These are phyloP conservation scores for Keiferia lycopersicella DNA, from an alignment of 2,888 invertebrate genomes.

Conservation along the genomic window DNA sequence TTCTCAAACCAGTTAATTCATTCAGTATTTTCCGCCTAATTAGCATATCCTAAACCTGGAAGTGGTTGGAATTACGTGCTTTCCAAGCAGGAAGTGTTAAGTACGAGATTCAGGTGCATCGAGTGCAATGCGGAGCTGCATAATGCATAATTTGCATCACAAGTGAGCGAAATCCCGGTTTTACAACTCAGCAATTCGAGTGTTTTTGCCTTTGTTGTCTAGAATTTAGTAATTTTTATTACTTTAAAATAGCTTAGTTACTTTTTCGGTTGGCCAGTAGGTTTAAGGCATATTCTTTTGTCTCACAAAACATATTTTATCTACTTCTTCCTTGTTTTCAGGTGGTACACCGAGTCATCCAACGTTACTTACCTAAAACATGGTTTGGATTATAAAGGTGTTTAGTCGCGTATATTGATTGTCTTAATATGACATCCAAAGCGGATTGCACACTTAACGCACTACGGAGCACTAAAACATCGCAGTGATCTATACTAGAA, in stretches of 20 bases:
- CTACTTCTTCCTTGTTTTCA: too few species aligned
- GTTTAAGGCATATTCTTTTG: too few species aligned
- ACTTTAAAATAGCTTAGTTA: background rate
- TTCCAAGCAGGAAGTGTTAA: slow-evolving; percentile 16
- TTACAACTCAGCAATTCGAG: background rate
- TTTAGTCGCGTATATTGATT: too few species aligned
- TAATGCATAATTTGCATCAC: slow-evolving; percentile 19
- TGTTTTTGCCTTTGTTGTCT: background rate
- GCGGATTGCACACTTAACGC: too few species aligned
- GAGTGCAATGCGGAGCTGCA: slow-evolving; percentile 11
- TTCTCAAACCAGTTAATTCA: slow-evolving; percentile 4
- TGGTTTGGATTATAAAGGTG: too few species aligned
- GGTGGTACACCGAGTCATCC: too few species aligned
- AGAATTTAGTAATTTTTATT: background rate
- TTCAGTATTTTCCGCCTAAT: background rate
- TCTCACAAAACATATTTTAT: too few species aligned
- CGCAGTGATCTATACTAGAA: too few species aligned
- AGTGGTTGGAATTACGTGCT: slow-evolving; percentile 10
- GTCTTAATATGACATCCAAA: too few species aligned
- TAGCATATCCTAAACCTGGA: slow-evolving; percentile 15
- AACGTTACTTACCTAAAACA: too few species aligned
- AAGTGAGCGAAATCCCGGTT: background rate
- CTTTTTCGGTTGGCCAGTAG: background rate
- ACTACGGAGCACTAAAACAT: too few species aligned
- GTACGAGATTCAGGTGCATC: slow-evolving; percentile 18